Evolutionary conservation across 2,113 vertebrate species (phyloP).

Genomic region (Meriones unguiculatus): DNA sequence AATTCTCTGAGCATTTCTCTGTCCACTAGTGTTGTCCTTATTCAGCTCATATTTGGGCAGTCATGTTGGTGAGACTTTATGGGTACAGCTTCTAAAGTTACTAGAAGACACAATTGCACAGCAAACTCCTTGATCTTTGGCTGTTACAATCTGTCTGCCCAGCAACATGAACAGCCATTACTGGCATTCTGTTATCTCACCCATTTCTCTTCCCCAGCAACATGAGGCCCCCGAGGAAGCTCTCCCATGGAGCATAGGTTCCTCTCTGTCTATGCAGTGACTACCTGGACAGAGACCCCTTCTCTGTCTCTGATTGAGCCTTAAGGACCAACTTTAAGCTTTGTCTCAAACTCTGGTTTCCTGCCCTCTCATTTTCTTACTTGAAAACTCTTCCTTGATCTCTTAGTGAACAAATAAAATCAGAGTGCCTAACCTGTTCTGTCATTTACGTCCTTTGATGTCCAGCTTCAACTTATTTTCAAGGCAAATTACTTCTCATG

Average conservation of each 20-base stretch:
- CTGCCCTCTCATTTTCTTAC: not conserved
- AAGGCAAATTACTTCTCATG: not conserved
- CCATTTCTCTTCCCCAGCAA: not conserved
- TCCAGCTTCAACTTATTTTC: not conserved
- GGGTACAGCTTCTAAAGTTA: not conserved
- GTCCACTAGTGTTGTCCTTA: not conserved
- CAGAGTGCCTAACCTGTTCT: not conserved
- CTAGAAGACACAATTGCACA: not conserved
- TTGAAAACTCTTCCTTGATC: constrained; percentile 1
- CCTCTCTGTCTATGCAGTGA: not conserved
- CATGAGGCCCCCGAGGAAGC: no score
- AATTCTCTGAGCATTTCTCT: not conserved
- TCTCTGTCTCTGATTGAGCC: not conserved
- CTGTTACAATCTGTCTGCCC: not conserved
- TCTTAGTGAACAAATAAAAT: not conserved
- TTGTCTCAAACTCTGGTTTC: not conserved
- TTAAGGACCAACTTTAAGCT: not conserved
- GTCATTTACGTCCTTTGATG: not conserved
- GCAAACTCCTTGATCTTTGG: not conserved
- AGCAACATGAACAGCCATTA: not conserved
- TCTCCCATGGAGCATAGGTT: not conserved
- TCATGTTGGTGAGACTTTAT: no score
- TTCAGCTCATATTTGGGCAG: not conserved
- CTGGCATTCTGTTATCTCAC: not conserved
- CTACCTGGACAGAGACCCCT: not conserved